Conservation (phyloP, 2,113 vertebrate genomes). For the Macquaria australasica region DNA sequence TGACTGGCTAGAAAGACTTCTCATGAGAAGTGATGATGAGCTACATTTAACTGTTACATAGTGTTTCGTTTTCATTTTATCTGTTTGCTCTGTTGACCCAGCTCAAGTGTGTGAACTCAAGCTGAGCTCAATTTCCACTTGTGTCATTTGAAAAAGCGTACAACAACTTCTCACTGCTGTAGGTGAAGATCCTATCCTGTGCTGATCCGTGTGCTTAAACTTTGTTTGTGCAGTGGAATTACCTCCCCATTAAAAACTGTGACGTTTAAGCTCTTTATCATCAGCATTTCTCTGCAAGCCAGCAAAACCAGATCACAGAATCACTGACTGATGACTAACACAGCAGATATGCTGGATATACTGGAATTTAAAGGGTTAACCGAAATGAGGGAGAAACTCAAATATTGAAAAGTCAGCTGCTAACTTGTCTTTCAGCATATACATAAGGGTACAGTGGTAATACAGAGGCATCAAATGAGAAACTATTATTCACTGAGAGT, state of each 20-base stretch:
- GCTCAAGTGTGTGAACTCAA: slow-evolving; percentile 17
- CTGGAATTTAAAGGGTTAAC: background rate
- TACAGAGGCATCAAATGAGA: background rate
- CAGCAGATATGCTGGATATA: background rate
- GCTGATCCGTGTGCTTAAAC: background rate
- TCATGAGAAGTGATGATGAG: slow-evolving; percentile 44
- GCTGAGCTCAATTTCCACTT: slow-evolving; percentile 1
- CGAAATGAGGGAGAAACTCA: background rate
- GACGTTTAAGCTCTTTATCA: background rate
- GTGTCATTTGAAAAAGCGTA: slow-evolving; percentile 17
- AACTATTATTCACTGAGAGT: background rate
- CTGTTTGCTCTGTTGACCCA: slow-evolving; percentile 31
- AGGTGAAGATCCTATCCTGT: background rate
- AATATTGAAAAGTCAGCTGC: slow-evolving; percentile 6
- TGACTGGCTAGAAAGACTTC: slow-evolving; percentile 23
- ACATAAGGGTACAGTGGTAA: background rate
- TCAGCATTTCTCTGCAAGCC: background rate
- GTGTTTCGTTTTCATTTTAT: slow-evolving; percentile 29
- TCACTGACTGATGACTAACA: background rate
- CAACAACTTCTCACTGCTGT: too few species aligned
- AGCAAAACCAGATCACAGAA: background rate
- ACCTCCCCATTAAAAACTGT: background rate
- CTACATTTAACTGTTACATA: background rate
- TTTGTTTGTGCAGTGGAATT: background rate
- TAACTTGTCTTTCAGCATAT: background rate